Conservation (phyloP, 2,113 vertebrate genomes). For the Guaruba guarouba region DNA sequence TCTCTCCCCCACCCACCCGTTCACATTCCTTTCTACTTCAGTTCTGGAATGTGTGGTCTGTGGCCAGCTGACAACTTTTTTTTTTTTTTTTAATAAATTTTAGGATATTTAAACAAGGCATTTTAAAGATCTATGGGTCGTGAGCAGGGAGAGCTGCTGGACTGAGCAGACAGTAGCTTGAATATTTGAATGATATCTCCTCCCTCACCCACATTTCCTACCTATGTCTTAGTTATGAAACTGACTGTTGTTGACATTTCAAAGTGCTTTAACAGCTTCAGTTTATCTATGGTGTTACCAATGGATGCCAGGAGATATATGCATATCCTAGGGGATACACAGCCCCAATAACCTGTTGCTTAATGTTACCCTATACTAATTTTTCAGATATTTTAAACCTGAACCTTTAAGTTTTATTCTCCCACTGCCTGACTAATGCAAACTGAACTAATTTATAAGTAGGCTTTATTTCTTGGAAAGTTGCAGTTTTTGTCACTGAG, state of each 20-base stretch:
- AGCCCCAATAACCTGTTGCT: not conserved
- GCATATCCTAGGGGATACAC: not conserved
- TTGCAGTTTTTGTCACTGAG: not conserved
- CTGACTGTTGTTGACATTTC: not conserved
- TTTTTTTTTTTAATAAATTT: not conserved
- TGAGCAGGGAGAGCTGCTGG: not conserved
- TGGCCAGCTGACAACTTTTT: slow-evolving; percentile 51
- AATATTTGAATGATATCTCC: not conserved
- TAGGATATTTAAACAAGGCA: slow-evolving; percentile 40
- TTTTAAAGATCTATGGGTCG: slow-evolving; percentile 29
- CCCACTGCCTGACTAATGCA: not conserved
- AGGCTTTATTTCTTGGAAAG: not conserved
- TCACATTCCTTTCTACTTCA: slow-evolving; percentile 69
- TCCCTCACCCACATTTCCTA: not conserved
- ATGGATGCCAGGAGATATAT: not conserved
- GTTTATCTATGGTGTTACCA: not conserved
- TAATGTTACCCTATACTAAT: not conserved
- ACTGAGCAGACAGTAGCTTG: not conserved
- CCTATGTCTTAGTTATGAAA: not conserved
- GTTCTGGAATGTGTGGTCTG: slow-evolving; percentile 68
- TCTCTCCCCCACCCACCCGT: slow-evolving; percentile 68
- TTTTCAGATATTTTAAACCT: not conserved
- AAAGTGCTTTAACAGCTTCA: not conserved
- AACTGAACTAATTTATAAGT: not conserved
- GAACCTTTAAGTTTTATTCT: not conserved